A percentile compares a stretch with the other conserved stretches of the same genome.
Evolutionary conservation across 2,888 invertebrate genomes (phyloP).

Genomic region (Onchidella celtica): DNA sequence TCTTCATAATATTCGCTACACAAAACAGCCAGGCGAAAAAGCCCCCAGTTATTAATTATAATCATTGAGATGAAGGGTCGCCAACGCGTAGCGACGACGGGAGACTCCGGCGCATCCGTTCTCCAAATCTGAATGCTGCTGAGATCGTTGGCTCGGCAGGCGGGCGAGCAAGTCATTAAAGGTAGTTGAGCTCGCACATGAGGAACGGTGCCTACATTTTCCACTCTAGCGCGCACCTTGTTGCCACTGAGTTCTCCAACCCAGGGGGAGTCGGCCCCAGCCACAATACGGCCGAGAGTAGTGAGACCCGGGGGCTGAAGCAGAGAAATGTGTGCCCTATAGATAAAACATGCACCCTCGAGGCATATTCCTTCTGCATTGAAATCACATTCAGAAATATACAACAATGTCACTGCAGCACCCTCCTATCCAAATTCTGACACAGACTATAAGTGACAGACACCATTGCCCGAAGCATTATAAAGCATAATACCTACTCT

Average conservation of each 20-base stretch:
- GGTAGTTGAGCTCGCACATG: neutral
- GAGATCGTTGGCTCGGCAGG: conserved; percentile 16
- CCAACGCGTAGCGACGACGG: conserved; percentile 3
- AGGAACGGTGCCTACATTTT: conserved; percentile 28
- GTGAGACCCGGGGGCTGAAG: neutral
- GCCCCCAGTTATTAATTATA: conserved; percentile 39
- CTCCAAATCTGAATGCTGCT: neutral
- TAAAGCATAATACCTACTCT: no score
- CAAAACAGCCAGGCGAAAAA: conserved; percentile 16
- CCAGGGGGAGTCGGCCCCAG: neutral
- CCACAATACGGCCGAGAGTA: neutral
- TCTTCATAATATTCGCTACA: conserved; percentile 25
- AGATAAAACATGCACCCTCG: neutral
- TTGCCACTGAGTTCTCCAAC: neutral
- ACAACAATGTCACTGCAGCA: neutral
- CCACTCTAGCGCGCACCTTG: conserved; percentile 32
- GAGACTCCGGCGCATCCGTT: neutral
- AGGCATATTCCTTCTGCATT: neutral
- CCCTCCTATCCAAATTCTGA: no score
- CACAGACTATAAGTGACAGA: no score
- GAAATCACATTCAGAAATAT: neutral
- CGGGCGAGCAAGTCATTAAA: conserved; percentile 10
- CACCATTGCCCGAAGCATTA: no score
- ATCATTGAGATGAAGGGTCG: conserved; percentile 28
- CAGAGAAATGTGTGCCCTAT: neutral